Evolutionary conservation across 2,888 invertebrate genomes (phyloP), one percentile per base, ranked within the genome.

Genomic region (Phrixothrix hirtus): DNA sequence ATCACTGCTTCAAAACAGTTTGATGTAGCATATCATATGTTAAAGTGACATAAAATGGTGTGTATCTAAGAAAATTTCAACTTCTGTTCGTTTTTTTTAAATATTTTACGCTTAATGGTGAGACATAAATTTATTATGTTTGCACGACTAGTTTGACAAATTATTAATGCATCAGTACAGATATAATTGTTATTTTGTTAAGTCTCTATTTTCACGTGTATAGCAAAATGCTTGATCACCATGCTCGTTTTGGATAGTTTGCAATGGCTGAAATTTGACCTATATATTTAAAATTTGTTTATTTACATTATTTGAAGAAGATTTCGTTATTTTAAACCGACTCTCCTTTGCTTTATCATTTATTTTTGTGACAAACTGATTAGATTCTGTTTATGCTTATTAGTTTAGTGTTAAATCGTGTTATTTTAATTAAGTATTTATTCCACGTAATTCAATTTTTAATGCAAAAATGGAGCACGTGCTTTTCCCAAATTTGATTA

Each of bases 191-290:
- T 27, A 41, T 25, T 41, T 42, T 41, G 38, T 31, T 57, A 46
- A 39, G 31, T 30, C 29, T 44, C 42, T n/a, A 27, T 35, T 51
- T 50, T 52, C 30, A 38, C 29, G 36, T 47, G 41, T 37, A 45
- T 37, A 45, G 35, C 59, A 68, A 71, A 71, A 68, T 71, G 71
- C 69, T 67, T 62, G 66, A 60, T 71, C 73, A 74, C 73, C 72
- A 73, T 73, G 70, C 63, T 60, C 57, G 61, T 61, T 63, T 74
- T 66, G 67, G 64, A 65, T 62, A 66, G 56, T 70, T 69, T 68
- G 69, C 70, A 75, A 77, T 77, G 77, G 77, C 76, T 73, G 77
- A 76, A 73, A 72, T 75, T 71, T 77, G 77, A 77, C 77, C 77
- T 76, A 77, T 71, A 75, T 73, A 62, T 65, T 63, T 59, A 63